Evolutionary conservation across 2,888 invertebrate genomes (phyloP), one percentile per base, ranked within the genome.

Genomic region (Torymus aiolomorphi): DNA sequence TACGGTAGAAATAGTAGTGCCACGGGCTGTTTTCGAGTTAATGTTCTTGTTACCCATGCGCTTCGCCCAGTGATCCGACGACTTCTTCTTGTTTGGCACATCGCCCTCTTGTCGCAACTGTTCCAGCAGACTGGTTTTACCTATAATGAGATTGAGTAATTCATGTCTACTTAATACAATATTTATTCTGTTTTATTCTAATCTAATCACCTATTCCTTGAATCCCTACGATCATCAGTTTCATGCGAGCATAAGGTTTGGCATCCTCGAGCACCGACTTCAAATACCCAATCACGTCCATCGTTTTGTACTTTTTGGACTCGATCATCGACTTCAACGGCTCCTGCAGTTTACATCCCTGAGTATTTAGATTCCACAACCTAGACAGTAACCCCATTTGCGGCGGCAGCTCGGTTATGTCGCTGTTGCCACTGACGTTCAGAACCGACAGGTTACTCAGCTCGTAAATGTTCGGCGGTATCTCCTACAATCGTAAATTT

Each of bases 311-410:
- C 84, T 97, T 95, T 86, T 98, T 98, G 79, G 96, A 95, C 70
- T 96, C 95, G 80, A 98, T 95, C 96, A 98, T 97, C 0, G 96
- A 95, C 82, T 94, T 95, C 0, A 98, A 91, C 0, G 98, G 98
- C 88, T 98, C 98, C 86, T 95, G 95, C 13, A 98, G 92, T 42
- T 94, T 93, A 88, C 99, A 99, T 2, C 97, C 97, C 62, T 95
- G 93, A 2, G 98, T 96, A 90, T 97, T 97, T 57, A 99, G 92
- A 91, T 98, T 98, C 98, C 99, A 99, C 57, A 99, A 92, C n/a
- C 97, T 94, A 0, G 96, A 95, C 2, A 99, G 92, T 10, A 98
- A 92, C 0, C 99, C 99, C 94, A 99, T 95, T 90, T 98, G 97
- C 0, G 98, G 96, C 0, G 99, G 99, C 74, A 99, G 93, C 87